A percentile compares a stretch with the other conserved stretches of the same genome.
Conservation (phyloP, 2,113 vertebrate species). For the Ceratotherium simum region DNA sequence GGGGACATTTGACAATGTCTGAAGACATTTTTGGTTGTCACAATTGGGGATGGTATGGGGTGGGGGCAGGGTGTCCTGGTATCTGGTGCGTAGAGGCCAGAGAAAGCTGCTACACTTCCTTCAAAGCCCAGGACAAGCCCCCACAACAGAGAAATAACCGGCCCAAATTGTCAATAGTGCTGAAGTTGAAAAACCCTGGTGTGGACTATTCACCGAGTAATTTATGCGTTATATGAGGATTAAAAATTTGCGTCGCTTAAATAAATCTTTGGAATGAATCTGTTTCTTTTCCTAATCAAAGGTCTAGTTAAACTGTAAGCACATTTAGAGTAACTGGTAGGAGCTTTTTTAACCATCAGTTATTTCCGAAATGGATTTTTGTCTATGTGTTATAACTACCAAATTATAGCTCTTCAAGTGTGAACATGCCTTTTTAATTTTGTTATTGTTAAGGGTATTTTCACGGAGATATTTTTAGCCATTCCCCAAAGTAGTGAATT, state of each 20-base stretch:
- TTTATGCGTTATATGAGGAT: neutral
- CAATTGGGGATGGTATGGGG: neutral
- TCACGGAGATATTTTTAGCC: constrained; percentile 57
- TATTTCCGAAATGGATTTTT: constrained; percentile 32
- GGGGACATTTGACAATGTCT: neutral
- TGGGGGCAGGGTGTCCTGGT: neutral
- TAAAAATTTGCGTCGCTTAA: neutral
- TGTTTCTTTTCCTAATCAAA: neutral
- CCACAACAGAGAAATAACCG: neutral
- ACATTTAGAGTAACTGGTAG: neutral
- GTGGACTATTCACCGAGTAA: neutral
- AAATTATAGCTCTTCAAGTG: neutral
- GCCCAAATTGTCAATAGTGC: neutral
- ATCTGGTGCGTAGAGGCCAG: neutral
- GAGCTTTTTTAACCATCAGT: neutral
- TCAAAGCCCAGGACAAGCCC: neutral
- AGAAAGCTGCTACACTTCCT: neutral
- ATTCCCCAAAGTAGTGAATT: neutral
- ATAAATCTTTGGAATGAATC: neutral
- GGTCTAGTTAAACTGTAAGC: neutral
- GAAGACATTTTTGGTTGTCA: neutral
- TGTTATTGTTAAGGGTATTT: constrained; percentile 15
- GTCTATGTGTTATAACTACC: neutral
- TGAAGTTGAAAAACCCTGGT: neutral
- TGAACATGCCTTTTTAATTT: neutral